These are phyloP conservation scores for Orchesella flavescens DNA, from an alignment of 2,888 invertebrate genomes.

Conservation along the genomic window DNA sequence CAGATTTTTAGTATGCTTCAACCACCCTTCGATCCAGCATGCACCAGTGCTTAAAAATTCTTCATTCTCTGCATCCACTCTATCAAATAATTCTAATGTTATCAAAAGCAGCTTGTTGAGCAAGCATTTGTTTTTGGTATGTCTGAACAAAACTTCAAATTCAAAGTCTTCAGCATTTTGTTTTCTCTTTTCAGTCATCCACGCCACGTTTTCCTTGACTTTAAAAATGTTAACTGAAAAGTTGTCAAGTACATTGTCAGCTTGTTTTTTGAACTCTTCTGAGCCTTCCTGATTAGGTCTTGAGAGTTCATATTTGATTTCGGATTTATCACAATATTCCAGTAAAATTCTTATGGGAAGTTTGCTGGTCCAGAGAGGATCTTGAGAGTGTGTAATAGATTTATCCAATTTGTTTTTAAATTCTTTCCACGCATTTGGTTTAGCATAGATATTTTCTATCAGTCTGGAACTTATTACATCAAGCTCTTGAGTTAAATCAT, in stretches of 20 bases:
- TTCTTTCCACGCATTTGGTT: conserved; percentile 26
- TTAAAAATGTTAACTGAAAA: conserved; percentile 17
- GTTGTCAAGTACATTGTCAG: conserved; percentile 51
- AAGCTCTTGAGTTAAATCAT: conserved; percentile 58
- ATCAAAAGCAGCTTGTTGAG: conserved; percentile 52
- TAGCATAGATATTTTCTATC: conserved; percentile 45
- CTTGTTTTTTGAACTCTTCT: conserved; percentile 44
- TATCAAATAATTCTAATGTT: conserved; percentile 59
- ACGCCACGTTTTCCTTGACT: conserved; percentile 28
- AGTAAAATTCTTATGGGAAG: conserved; percentile 49
- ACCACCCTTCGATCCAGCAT: conserved; percentile 70
- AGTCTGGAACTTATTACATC: conserved; percentile 50
- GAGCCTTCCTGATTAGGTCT: not conserved
- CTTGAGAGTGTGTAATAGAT: not conserved
- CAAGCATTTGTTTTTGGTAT: conserved; percentile 45
- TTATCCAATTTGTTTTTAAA: conserved; percentile 39
- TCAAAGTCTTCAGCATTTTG: conserved; percentile 50
- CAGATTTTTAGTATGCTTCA: conserved; percentile 65
- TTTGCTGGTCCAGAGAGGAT: conserved; percentile 43
- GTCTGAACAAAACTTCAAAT: conserved; percentile 66
- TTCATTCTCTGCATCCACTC: conserved; percentile 43
- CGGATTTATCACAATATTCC: conserved; percentile 58
- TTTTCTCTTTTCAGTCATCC: conserved; percentile 55
- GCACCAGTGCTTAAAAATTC: conserved; percentile 64
- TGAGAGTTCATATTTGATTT: conserved; percentile 37